Conservation (phyloP, 2,113 vertebrate genomes). For the Siniperca chuatsi region DNA sequence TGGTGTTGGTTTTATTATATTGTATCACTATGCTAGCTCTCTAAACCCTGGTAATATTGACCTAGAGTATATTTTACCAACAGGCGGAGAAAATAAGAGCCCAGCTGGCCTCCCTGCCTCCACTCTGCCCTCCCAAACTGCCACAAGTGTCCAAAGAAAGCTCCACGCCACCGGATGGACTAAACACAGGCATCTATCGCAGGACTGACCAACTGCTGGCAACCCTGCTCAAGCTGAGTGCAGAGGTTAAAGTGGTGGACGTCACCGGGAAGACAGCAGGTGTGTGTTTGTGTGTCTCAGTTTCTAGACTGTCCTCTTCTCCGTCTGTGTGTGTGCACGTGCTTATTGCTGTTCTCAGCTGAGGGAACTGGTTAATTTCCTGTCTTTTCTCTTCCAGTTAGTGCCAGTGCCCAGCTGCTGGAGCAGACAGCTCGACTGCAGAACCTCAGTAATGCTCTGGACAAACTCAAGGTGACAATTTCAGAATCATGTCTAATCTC, state of each 20-base stretch:
- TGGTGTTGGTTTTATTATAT: background rate
- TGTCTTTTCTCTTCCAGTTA: slow-evolving; percentile 68
- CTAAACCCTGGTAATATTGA: background rate
- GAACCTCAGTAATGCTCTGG: slow-evolving; percentile 86
- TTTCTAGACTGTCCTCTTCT: background rate
- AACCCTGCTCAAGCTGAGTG: slow-evolving; percentile 89
- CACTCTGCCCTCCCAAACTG: slow-evolving; percentile 86
- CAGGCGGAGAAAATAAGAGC: slow-evolving; percentile 90
- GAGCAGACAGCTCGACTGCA: slow-evolving; percentile 90
- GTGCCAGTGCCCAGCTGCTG: slow-evolving; percentile 88
- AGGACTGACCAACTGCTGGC: slow-evolving; percentile 91
- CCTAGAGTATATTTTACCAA: background rate
- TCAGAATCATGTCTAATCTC: background rate
- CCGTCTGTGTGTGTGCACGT: too few relatives aligned
- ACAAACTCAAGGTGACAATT: slow-evolving; percentile 87
- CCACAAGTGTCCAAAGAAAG: slow-evolving; percentile 75
- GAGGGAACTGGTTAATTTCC: background rate
- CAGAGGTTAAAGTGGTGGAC: slow-evolving; percentile 88
- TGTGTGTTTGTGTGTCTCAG: slow-evolving; percentile 68
- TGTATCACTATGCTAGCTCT: background rate
- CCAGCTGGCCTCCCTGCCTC: slow-evolving; percentile 87
- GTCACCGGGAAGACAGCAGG: slow-evolving; percentile 88
- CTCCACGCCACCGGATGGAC: slow-evolving; percentile 75
- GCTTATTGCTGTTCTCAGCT: background rate
- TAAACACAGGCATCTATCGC: slow-evolving; percentile 86